Base-by-base conservation (phyloP, 1,140 invertebrate genomes). In the Drosophila pachea region DNA sequence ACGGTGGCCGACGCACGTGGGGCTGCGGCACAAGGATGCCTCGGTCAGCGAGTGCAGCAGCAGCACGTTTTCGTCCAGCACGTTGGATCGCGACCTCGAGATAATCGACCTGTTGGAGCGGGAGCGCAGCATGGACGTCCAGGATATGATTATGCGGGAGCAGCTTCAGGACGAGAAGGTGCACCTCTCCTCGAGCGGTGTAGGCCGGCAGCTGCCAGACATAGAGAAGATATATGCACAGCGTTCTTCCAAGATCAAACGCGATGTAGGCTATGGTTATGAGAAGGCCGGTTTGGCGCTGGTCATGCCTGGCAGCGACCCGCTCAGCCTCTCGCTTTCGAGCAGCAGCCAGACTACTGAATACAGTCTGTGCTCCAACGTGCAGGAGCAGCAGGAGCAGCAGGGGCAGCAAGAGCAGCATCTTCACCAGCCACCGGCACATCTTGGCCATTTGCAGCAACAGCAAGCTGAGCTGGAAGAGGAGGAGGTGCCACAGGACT, bases 91-190 rank as follows among this genome's bases (percentile, higher is more conserved):
- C 0, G 88, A 89, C 42, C 14, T 89, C 54, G 88, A 89, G 65
- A 89, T 89, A 0, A 89, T 89, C 16, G 88, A 89, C 60, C 61
- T 88, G 58, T 55, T 89, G 16, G 88, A 89, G 38, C 83, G 88
- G 8, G 87, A 89, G 58, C 75, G 88, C 31, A 89, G 87, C 72
- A 87, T 89, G 79, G 88, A 89, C 38, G 83, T 89, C 12, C 81
- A 86, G 53, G 88, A 89, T 16, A 87, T 89, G 78, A 63, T 89
- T 29, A 78, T 83, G 12, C 73, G 79, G 0, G 88, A 89, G 9
- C 68, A 84, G 52, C 22, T 22, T 1, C 70, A 76, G 32, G 72
- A 73, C 22, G 88, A 89, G 2, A 77, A 77, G 35, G 69, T 74
- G 7, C 79, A 78, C 5, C 56, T 68, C 2, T 52, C 61, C 5